Evolutionary conservation across 2,888 invertebrate genomes (phyloP).

Genomic region (Diarsia rubi): DNA sequence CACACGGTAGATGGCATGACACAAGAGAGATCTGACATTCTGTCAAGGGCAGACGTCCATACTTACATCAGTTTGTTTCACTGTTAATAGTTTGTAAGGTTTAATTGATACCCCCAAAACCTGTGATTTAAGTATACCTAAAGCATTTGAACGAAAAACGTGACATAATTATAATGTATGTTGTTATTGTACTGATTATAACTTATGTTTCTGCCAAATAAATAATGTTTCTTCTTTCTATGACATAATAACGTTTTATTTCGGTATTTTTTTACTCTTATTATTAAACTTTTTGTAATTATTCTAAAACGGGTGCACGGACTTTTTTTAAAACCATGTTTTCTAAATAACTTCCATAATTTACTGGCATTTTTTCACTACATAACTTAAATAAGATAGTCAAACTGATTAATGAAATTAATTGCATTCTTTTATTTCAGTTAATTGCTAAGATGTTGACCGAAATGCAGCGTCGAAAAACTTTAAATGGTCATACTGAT

Average conservation of each 20-base stretch:
- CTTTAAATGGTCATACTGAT: background rate
- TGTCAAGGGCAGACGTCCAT: no score
- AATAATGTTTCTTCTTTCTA: background rate
- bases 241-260: background rate
- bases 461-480: no score
- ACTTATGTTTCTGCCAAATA: conserved; percentile 1
- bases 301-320: background rate
- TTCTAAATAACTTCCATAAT: background rate
- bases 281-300: background rate
- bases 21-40: no score
- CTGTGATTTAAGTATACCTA: background rate
- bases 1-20: no score
- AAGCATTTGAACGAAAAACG: no score
- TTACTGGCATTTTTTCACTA: no score
- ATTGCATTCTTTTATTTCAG: no score
- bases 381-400: no score
- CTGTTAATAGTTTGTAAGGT: no score
- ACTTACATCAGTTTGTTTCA: no score
- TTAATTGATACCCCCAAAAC: background rate
- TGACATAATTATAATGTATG: background rate
- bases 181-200: background rate
- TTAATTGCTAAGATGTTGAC: no score
- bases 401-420: no score
- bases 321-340: background rate
- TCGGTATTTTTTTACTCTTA: background rate